Evolutionary conservation across 1,140 invertebrate genomes (phyloP).

Genomic region (Trinorchestia longiramus): DNA sequence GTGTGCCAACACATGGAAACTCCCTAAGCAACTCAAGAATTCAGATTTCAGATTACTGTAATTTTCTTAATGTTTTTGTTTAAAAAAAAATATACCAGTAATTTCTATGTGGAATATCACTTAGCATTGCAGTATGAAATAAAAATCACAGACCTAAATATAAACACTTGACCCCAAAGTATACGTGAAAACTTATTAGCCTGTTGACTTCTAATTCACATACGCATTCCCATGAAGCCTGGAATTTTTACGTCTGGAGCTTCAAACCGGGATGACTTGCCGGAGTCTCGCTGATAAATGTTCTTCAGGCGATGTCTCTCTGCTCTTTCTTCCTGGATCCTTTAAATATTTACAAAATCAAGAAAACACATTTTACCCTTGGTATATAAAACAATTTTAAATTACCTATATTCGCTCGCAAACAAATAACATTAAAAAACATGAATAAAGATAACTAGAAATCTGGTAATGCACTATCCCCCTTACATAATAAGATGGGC

Average conservation of each 20-base stretch:
- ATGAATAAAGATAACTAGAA: not conserved
- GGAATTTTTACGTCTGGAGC: constrained; percentile 66
- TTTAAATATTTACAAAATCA: constrained; percentile 69
- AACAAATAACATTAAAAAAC: not conserved
- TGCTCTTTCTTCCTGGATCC: constrained; percentile 96
- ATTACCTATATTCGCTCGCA: not conserved
- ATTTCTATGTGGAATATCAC: not conserved
- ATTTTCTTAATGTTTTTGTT: no score
- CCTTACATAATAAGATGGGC: no score
- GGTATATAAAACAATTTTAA: not conserved
- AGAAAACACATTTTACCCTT: not conserved
- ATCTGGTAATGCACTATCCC: not conserved
- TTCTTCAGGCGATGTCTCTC: constrained; percentile 84
- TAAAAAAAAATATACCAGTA: no score
- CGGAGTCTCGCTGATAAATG: constrained; percentile 71
- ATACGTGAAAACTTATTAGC: not conserved
- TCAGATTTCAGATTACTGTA: no score
- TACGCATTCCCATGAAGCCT: constrained; percentile 61
- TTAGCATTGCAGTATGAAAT: not conserved
- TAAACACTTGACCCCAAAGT: not conserved
- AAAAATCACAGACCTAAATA: not conserved
- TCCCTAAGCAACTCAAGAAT: no score
- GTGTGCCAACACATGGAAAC: no score
- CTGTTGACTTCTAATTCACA: not conserved
- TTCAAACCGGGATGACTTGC: constrained; percentile 68